Evolutionary conservation across 1,140 invertebrate genomes (phyloP), one percentile per base, ranked within the genome.

Genomic region (Belonocnema kinseyi): DNA sequence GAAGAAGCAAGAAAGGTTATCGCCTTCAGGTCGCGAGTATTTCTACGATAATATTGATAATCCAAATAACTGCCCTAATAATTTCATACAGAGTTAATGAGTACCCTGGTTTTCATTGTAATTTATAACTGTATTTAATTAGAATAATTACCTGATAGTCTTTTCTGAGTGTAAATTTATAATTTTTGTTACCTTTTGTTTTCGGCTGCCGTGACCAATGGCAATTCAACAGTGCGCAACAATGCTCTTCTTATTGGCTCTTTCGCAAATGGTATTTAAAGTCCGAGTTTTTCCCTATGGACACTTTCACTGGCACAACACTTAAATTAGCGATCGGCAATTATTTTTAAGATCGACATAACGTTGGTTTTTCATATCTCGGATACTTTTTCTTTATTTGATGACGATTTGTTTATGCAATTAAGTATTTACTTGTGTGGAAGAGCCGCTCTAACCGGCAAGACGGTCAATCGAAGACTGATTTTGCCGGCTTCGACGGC

Each of bases 231-330:
- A 72, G 75, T 51, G 74, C 46, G 58, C 50, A 66, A 76, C 46
- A 70, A 52, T 76, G 52, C 7, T 70, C 33, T 73, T 73, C 71
- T 73, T 73, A 66, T 52, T 77, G 40, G 33, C 19, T 56, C 56
- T 33, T 46, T 61, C 50, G 50, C 54, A 58, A 56, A 72, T 56
- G 72, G 50, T 53, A 76, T 54, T 66, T 51, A 70, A 56, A 54
- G 26, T 53, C 26, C 8, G 33, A 17, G 50, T 72, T 77, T 58
- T 14, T 50, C 46, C 70, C 66, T 74, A 13, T 56, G 5, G 26
- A 4, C 72, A 78, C 77, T 78, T 78, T 78, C 77, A 75, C 77
- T 61, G 33, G 33, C 53, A 78, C 73, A 19, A 51, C 74, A 78
- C 16, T 17, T 74, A 74, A 52, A 58, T 13, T 70, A 56, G 19